Evolutionary conservation across 1,140 invertebrate genomes (phyloP).

Genomic region (Heterodera schachtii): DNA sequence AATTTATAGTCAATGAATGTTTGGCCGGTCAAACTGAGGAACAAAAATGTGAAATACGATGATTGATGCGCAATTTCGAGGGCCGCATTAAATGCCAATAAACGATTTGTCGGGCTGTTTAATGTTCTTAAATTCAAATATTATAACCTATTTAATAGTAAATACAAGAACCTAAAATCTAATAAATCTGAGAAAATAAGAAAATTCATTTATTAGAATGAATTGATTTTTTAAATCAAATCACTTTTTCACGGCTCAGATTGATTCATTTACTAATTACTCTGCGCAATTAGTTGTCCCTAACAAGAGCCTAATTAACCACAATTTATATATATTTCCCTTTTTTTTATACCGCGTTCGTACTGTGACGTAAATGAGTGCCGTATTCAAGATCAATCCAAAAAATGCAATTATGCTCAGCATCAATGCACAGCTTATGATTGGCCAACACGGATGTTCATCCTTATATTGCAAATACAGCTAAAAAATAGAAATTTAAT

Average conservation of each 20-base stretch:
- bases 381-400: slow-evolving; percentile 1
- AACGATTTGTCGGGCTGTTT: slow-evolving; percentile 22
- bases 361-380: slow-evolving; percentile 25
- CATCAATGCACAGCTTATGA: slow-evolving; percentile 3
- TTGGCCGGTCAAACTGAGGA: slow-evolving; percentile 1
- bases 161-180: not conserved
- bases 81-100: not conserved
- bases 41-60: too few relatives aligned
- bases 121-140: too few relatives aligned
- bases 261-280: not conserved
- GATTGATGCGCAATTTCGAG: too few relatives aligned
- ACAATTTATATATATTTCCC: not conserved
- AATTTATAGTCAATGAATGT: too few relatives aligned
- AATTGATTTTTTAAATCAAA: not conserved
- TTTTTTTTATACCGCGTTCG: slow-evolving; percentile 4
- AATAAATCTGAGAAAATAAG: too few relatives aligned
- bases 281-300: too few relatives aligned
- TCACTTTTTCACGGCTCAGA: too few relatives aligned
- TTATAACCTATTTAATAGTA: not conserved
- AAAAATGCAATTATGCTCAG: slow-evolving; percentile 4
- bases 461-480: slow-evolving; percentile 8
- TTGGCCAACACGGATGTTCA: not conserved
- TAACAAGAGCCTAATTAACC: not conserved
- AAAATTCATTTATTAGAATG: not conserved
- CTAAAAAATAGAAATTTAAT: not conserved